These are phyloP conservation scores for Kuschelorhynchus macadamiae DNA, from an alignment of 2,888 invertebrate species.

Conservation along the genomic window DNA sequence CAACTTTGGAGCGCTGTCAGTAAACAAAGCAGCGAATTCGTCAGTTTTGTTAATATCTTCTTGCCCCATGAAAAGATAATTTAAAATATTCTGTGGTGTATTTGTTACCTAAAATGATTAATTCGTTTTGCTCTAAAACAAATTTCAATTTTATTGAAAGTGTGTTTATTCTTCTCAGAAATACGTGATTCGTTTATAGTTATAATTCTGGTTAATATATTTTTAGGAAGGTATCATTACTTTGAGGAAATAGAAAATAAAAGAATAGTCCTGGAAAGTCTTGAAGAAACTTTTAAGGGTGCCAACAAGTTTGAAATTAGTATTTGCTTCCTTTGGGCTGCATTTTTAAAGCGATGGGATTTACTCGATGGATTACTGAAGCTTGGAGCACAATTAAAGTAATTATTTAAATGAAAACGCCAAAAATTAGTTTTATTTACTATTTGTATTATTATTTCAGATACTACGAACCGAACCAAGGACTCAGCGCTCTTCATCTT, in stretches of 20 bases:
- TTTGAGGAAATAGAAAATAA: constrained; percentile 83
- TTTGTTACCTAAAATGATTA: too few relatives aligned
- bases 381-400: constrained; percentile 78
- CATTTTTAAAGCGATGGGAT: constrained; percentile 80
- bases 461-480: constrained; percentile 80
- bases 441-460: constrained; percentile 11
- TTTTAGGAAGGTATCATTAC: constrained; percentile 77
- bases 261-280: constrained; percentile 74
- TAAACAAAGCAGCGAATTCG: too few relatives aligned
- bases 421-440: too few relatives aligned
- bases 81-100: too few relatives aligned
- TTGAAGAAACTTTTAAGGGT: constrained; percentile 69
- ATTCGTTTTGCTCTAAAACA: too few relatives aligned
- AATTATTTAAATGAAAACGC: constrained; percentile 5
- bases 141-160: too few relatives aligned
- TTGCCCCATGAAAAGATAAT: too few relatives aligned
- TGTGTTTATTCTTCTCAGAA: too few relatives aligned
- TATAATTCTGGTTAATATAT: too few relatives aligned
- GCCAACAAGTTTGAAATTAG: constrained; percentile 80
- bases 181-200: too few relatives aligned
- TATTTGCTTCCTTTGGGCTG: constrained; percentile 80
- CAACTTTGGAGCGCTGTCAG: too few relatives aligned
- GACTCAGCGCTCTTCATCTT: constrained; percentile 82
- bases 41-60: too few relatives aligned
- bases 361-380: constrained; percentile 76